These are phyloP conservation scores for Andrena marginata DNA, from an alignment of 2,888 invertebrate species.

Conservation along the genomic window DNA sequence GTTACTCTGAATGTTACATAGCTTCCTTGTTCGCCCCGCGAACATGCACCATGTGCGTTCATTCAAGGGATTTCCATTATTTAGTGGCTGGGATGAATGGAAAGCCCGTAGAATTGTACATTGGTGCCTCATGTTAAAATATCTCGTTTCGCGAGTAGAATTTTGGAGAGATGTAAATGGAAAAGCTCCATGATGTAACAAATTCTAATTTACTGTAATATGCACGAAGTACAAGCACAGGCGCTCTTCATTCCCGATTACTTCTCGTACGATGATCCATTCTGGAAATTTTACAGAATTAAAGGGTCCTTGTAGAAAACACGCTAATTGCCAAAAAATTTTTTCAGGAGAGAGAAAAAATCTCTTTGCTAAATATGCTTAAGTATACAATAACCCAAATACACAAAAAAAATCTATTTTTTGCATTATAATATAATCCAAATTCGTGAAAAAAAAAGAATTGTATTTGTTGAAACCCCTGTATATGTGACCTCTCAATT, in stretches of 20 bases:
- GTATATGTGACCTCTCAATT: no score
- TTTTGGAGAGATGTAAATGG: neutral
- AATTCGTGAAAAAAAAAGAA: no score
- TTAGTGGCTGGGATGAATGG: neutral
- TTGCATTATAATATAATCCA: no score
- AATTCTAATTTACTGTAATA: conserved; percentile 42
- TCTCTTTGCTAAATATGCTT: no score
- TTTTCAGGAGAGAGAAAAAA: no score
- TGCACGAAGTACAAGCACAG: conserved; percentile 49
- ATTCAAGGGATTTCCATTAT: no score
- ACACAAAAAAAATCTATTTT: no score
- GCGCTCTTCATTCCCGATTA: conserved; percentile 37
- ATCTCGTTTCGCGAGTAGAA: no score
- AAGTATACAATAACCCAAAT: no score
- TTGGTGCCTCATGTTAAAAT: neutral
- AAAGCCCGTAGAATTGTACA: neutral
- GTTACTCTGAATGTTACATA: neutral
- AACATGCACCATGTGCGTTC: no score
- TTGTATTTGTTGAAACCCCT: no score
- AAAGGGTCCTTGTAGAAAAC: neutral
- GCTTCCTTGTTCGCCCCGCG: neutral
- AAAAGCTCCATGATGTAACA: neutral
- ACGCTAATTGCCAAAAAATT: neutral
- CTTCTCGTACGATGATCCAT: neutral
- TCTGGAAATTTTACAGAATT: neutral